A percentile compares a stretch with the other conserved stretches of the same genome.
Evolutionary conservation across 37 sponge, comb jelly and placozoan genomes (phyloP).

Genomic region (Halisarca cf. caerulea): DNA sequence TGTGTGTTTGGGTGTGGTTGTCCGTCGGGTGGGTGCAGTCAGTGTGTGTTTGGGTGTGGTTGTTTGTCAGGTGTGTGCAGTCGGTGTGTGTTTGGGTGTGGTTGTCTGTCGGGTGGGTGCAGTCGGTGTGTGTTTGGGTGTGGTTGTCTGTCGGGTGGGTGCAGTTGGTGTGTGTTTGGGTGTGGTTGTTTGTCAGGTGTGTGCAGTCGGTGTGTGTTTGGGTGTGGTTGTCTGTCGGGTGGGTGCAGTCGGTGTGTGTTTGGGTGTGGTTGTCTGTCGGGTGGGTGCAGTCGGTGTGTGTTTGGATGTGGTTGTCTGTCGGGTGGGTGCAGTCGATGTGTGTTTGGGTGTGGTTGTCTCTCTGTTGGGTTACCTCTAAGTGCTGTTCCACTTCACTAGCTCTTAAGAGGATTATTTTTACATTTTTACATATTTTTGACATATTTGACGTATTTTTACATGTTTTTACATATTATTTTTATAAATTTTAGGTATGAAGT

Average conservation of each 20-base stretch:
- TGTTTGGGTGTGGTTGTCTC: neutral
- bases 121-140: neutral
- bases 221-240: neutral
- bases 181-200: too few species aligned
- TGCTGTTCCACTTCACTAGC: too few species aligned
- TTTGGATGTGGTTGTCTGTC: neutral
- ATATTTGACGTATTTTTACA: neutral
- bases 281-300: neutral
- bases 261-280: neutral
- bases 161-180: neutral
- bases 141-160: neutral
- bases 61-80: neutral
- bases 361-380: too few species aligned
- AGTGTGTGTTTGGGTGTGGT: neutral
- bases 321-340: too few species aligned
- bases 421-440: too few species aligned
- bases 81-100: neutral
- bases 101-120: too few species aligned
- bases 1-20: neutral
- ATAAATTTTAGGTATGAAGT: conserved; percentile 11
- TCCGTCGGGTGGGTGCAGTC: too few species aligned
- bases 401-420: too few species aligned
- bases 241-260: neutral
- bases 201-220: neutral
- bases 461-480: neutral